Percentiles rank a stretch among this genome's conserved stretches.
phyloP scores from a whole-genome alignment of 2,113 vertebrate genomes.

The Hemicordylus capensis region DNA sequence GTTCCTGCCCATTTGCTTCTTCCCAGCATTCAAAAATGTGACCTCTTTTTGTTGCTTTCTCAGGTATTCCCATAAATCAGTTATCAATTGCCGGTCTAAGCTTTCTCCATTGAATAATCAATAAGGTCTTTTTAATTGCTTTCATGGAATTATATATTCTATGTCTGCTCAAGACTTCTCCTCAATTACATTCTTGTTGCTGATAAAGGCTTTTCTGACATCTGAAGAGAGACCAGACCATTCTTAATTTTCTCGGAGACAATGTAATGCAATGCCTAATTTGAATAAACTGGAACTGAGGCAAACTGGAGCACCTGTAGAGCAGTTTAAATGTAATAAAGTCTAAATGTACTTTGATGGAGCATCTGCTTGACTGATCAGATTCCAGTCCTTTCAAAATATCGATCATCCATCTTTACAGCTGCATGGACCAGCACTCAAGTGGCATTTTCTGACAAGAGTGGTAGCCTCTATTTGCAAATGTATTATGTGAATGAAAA shows the following conservation, averaged over 20 bases:
- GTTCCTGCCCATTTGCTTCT: background rate
- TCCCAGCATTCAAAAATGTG: conserved; percentile 12
- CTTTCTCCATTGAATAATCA: conserved; percentile 19
- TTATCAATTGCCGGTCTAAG: conserved; percentile 35
- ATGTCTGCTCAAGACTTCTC: conserved; percentile 14
- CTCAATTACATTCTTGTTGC: conserved; percentile 19
- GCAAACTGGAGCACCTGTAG: conserved; percentile 25
- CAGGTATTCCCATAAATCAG: background rate
- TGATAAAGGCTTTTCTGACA: conserved; percentile 38
- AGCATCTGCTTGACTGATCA: conserved; percentile 1
- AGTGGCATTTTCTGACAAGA: conserved; percentile 12
- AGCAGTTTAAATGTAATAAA: conserved; percentile 21
- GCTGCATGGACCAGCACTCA: background rate
- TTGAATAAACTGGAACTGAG: conserved; percentile 5
- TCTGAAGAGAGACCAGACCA: conserved; percentile 40
- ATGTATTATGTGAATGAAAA: background rate
- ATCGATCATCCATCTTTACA: background rate
- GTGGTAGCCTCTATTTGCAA: background rate
- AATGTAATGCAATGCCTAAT: conserved; percentile 45
- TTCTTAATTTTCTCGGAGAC: conserved; percentile 36
- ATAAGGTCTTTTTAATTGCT: conserved; percentile 31
- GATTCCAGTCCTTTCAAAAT: conserved; percentile 12
- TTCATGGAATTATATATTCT: conserved; percentile 20
- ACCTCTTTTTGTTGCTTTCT: conserved; percentile 20
- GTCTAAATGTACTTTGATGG: conserved; percentile 3